Evolutionary conservation across 1,140 invertebrate genomes (phyloP), one percentile per base, ranked within the genome.

Genomic region (Tetragonula clypearis): DNA sequence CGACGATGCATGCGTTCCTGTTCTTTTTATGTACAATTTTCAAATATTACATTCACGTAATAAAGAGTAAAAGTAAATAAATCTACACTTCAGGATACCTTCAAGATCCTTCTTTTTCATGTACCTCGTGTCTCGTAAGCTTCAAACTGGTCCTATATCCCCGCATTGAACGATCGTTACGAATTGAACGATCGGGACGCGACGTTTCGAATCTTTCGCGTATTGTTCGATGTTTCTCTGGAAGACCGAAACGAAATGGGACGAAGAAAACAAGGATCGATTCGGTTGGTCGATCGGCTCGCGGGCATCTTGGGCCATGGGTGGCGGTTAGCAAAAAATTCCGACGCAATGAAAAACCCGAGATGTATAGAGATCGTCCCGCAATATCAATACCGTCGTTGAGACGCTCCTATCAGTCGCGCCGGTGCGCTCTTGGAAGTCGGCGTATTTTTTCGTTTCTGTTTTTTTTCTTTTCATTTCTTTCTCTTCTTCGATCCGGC

Each of bases 351-450:
- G 77, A 84, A 84, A 84, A 84, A 84, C 41, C 30, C 26, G 60
- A 81, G 30, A 30, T 30, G 30, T 30, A 30, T 30, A 30, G 30
- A 75, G 30, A 66, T 81, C 76, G 75, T 65, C 19, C 65, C 14
- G 69, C 55, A 60, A 49, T 81, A 79, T 85, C 71, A 80, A 85
- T 85, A 85, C 78, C 21, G 23, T 68, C 78, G 79, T 85, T 85
- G 53, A 85, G 6, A 8, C 78, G 79, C 72, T 30, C 30, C 30
- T 85, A 85, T 85, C 84, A 68, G 60, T 79, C 62, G 17, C 5
- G 49, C 55, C 78, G 71, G 49, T 68, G 53, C 19, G 62, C 35
- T 85, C 60, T 74, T 74, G 30, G 65, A 60, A 62, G 55, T 2
- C 62, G 53, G 30, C 0, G 26, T 14, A n/a, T 35, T 56, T 56